Evolutionary conservation across 2,888 invertebrate species (phyloP).

Genomic region (Aromia moschata): DNA sequence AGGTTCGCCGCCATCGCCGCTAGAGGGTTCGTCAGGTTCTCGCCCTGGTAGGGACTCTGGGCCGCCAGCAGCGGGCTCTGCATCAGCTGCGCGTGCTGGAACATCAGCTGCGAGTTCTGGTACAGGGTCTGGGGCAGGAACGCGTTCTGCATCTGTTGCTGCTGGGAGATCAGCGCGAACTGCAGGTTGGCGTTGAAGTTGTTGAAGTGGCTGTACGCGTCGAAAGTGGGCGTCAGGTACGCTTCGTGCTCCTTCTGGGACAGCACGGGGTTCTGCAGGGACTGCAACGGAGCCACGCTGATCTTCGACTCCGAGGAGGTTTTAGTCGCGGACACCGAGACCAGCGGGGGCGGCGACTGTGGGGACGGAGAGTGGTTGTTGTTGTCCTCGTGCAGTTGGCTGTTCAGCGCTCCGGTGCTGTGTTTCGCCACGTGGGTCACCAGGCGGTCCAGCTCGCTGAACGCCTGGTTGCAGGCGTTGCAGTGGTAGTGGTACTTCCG

Average conservation of each 20-base stretch:
- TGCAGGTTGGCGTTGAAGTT: slow-evolving; percentile 61
- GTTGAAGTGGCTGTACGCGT: slow-evolving; percentile 60
- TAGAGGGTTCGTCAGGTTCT: slow-evolving; percentile 62
- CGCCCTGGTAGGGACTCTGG: slow-evolving; percentile 53
- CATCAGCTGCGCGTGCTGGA: slow-evolving; percentile 60
- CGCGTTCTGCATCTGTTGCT: slow-evolving; percentile 53
- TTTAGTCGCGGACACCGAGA: slow-evolving; percentile 51
- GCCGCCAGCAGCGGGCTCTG: slow-evolving; percentile 57
- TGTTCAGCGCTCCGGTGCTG: slow-evolving; percentile 68
- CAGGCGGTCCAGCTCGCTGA: slow-evolving; percentile 76
- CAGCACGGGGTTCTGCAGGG: slow-evolving; percentile 55
- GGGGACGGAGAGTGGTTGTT: slow-evolving; percentile 49
- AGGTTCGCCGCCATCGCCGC: slow-evolving; percentile 67
- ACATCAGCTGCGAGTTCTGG: slow-evolving; percentile 61
- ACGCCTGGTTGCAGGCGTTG: slow-evolving; percentile 81
- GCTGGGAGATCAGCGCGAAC: slow-evolving; percentile 61
- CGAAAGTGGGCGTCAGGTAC: slow-evolving; percentile 58
- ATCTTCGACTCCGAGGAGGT: slow-evolving; percentile 54
- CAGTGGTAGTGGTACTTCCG: slow-evolving; percentile 82
- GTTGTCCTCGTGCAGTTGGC: slow-evolving; percentile 60
- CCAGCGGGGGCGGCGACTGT: slow-evolving; percentile 39
- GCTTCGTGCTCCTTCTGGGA: slow-evolving; percentile 37
- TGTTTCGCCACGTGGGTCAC: slow-evolving; percentile 78
- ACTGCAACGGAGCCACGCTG: slow-evolving; percentile 60
- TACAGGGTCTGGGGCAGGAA: slow-evolving; percentile 59